Evolutionary conservation across 2,113 vertebrate species (phyloP), one percentile per base, ranked within the genome.

Genomic region (Marmota flaviventris): DNA sequence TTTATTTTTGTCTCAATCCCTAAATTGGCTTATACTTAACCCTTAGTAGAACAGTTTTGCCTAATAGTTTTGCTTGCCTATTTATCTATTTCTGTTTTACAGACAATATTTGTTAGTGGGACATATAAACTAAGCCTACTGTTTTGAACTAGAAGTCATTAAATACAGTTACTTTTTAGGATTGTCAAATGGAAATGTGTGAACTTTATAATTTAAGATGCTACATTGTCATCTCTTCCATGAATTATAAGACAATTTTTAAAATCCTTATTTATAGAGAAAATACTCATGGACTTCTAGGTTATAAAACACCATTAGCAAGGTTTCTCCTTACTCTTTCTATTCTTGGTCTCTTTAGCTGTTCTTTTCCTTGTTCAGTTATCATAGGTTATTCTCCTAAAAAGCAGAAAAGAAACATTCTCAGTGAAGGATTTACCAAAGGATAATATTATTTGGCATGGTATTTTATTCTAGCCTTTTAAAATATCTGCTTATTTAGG

Each of bases 281-380:
- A 61, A 92, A 75, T 89, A 75, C 45, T 56, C 51, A 18, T 67
- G 63, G 18, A 92, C 53, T 89, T 70, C 34, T 89, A 91, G 32
- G 8, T 37, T 88, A 88, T 85, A 61, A 85, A 75, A 88, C 29
- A 22, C 37, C n/a, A 53, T 48, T 82, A 81, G 9, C 58, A 85
- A 65, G 82, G 67, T 72, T 78, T 51, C 11, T 73, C 0, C 61
- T 82, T 70, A 32, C 42, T 89, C 78, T 83, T 61, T 37, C 67
- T 83, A 22, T 77, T 93, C 20, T 51, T 51, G 48, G 48, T 51
- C 48, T 94, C 69, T 89, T 78, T 4, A 73, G 4, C 56, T 61
- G 12, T 84, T 95, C 39, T 97, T 95, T 97, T 88, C n/a, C n/a
- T 87, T 58, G 9, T 65, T 51, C 45, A 5, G n/a, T 13, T 91